Percentiles rank a stretch among this genome's conserved stretches.
These are phyloP conservation scores for Fissipunctia ypsillon DNA, from an alignment of 2,888 invertebrate species.

Conservation along the genomic window DNA sequence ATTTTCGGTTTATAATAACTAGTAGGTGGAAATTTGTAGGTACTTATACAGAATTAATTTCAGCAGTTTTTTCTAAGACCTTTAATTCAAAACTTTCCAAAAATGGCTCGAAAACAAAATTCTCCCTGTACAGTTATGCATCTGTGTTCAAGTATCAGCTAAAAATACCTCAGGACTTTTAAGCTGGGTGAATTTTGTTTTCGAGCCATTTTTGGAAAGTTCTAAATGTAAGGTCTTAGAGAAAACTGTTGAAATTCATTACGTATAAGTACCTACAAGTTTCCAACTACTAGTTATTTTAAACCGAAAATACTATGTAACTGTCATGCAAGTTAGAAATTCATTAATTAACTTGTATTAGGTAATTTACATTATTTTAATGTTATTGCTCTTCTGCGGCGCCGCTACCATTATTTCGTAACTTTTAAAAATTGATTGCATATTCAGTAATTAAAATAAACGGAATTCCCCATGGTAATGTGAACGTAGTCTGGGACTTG, in stretches of 20 bases:
- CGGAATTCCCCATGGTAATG: constrained; percentile 30
- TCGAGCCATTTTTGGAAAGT: no score
- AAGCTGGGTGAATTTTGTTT: neutral
- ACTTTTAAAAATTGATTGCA: neutral
- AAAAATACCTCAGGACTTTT: no score
- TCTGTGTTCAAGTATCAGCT: no score
- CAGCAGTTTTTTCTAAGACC: neutral
- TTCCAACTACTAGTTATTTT: constrained; percentile 20
- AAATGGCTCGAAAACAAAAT: neutral
- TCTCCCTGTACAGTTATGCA: no score
- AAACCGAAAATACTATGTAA: neutral
- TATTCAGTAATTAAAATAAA: neutral
- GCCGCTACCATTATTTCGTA: neutral
- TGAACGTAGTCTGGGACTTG: constrained; percentile 56
- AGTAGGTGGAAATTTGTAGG: no score
- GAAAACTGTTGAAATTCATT: no score
- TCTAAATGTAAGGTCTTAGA: neutral
- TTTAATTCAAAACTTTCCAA: no score
- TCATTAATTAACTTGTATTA: constrained; percentile 4
- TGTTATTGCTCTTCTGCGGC: neutral
- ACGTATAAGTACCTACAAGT: no score
- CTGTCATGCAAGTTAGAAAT: neutral
- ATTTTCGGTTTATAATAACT: neutral
- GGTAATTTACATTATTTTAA: neutral
- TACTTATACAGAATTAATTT: no score